Percentiles rank a stretch among this genome's conserved stretches.
Conservation (phyloP, 2,113 vertebrate species). For the Grammomys dolichurus region DNA sequence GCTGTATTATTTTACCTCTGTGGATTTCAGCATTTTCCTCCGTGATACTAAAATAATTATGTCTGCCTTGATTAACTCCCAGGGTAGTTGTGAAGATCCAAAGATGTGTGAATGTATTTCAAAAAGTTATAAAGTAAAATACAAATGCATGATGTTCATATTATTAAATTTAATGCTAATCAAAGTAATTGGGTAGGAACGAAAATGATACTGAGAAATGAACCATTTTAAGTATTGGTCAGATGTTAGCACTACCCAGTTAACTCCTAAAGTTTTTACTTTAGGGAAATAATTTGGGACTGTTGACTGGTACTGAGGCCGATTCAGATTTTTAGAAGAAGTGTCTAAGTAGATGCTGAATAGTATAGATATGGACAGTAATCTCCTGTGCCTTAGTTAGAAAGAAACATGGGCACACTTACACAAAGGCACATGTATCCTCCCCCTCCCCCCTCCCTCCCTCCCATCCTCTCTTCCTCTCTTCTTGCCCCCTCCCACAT, state of each 20-base stretch:
- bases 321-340: constrained; percentile 37
- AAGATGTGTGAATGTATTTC: constrained; percentile 74
- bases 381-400: not conserved
- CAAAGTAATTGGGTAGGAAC: constrained; percentile 74
- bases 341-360: constrained; percentile 20
- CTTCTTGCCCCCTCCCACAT: not conserved
- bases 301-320: not conserved
- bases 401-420: not conserved
- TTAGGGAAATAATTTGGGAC: constrained; percentile 46
- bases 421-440: not conserved
- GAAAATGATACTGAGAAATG: constrained; percentile 61
- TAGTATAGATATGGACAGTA: constrained; percentile 25
- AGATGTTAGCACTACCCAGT: constrained; percentile 64
- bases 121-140: constrained; percentile 74
- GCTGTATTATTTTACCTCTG: constrained; percentile 49
- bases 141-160: constrained; percentile 75
- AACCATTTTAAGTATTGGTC: constrained; percentile 74
- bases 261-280: constrained; percentile 48
- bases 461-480: not conserved
- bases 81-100: constrained; percentile 69
- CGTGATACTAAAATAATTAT: constrained; percentile 72
- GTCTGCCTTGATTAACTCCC: constrained; percentile 78
- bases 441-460: not conserved
- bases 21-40: constrained; percentile 67
- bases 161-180: constrained; percentile 78